phyloP scores from a whole-genome alignment of 2,888 invertebrate genomes.

The Acronicta alni region DNA sequence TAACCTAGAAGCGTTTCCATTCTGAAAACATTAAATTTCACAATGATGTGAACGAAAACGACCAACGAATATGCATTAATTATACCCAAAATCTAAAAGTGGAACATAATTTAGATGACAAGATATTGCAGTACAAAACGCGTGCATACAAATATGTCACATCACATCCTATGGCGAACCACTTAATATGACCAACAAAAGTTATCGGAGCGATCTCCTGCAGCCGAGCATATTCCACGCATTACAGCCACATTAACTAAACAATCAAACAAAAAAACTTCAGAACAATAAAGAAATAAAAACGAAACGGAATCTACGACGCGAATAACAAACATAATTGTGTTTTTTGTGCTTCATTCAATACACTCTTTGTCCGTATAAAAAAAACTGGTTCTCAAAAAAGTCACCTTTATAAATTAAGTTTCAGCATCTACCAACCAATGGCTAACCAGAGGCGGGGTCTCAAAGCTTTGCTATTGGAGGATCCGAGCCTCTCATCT shows the following conservation, averaged over 20 bases:
- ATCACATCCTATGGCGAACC: slow-evolving; percentile 46
- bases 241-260: slow-evolving; percentile 66
- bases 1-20: too few species aligned
- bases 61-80: slow-evolving; percentile 22
- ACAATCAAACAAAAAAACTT: slow-evolving; percentile 75
- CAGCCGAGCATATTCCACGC: slow-evolving; percentile 54
- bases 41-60: slow-evolving; percentile 2
- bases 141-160: slow-evolving; percentile 42
- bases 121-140: slow-evolving; percentile 32
- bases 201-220: slow-evolving; percentile 69
- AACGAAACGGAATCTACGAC: slow-evolving; percentile 73
- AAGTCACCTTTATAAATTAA: slow-evolving; percentile 89
- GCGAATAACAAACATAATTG: slow-evolving; percentile 88
- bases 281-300: slow-evolving; percentile 72
- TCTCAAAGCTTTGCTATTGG: slow-evolving; percentile 72
- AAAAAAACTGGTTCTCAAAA: slow-evolving; percentile 85
- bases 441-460: slow-evolving; percentile 77
- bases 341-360: slow-evolving; percentile 86
- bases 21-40: not conserved
- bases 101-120: slow-evolving; percentile 44
- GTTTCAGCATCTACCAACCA: slow-evolving; percentile 83
- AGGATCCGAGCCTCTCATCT: slow-evolving; percentile 72
- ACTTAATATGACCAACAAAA: slow-evolving; percentile 53
- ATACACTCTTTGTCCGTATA: slow-evolving; percentile 81
- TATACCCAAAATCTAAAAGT: slow-evolving; percentile 1